Percentiles rank a stretch among this genome's conserved stretches.
These are phyloP conservation scores for Lithosia quadra DNA, from an alignment of 2,888 invertebrate genomes.

Conservation along the genomic window DNA sequence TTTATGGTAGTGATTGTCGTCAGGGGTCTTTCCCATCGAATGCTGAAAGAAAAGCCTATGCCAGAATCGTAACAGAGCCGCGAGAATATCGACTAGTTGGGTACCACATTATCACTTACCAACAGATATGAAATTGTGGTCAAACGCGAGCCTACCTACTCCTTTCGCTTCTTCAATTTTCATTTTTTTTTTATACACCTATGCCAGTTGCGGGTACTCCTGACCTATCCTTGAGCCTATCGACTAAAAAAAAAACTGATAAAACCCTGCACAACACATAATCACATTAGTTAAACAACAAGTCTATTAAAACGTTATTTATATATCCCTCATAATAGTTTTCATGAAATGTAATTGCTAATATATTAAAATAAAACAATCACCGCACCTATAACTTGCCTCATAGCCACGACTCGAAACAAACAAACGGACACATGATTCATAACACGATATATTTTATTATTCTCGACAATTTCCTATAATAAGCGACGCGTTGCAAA, in stretches of 20 bases:
- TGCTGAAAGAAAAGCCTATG: no score
- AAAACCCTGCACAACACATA: neutral
- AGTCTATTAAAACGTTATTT: conserved; percentile 8
- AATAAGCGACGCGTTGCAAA: conserved; percentile 3
- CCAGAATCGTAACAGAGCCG: no score
- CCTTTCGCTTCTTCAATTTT: no score
- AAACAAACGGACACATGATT: conserved; percentile 17
- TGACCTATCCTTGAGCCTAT: no score
- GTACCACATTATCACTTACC: no score
- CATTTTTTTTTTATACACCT: no score
- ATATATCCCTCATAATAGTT: conserved; percentile 5
- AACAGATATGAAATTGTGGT: no score
- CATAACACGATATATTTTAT: conserved; percentile 15
- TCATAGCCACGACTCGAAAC: conserved; percentile 12
- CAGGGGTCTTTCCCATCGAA: no score
- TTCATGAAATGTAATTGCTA: conserved; percentile 16
- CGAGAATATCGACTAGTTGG: no score
- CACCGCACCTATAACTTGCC: conserved; percentile 1
- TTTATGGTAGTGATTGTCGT: no score
- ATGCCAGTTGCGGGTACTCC: no score
- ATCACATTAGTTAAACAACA: conserved; percentile 11
- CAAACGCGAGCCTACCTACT: no score
- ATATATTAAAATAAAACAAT: conserved; percentile 19
- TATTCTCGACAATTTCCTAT: conserved; percentile 13
- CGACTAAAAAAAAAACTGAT: neutral